phyloP scores from a whole-genome alignment of 2,888 invertebrate genomes.

The Thereva nobilitata region DNA sequence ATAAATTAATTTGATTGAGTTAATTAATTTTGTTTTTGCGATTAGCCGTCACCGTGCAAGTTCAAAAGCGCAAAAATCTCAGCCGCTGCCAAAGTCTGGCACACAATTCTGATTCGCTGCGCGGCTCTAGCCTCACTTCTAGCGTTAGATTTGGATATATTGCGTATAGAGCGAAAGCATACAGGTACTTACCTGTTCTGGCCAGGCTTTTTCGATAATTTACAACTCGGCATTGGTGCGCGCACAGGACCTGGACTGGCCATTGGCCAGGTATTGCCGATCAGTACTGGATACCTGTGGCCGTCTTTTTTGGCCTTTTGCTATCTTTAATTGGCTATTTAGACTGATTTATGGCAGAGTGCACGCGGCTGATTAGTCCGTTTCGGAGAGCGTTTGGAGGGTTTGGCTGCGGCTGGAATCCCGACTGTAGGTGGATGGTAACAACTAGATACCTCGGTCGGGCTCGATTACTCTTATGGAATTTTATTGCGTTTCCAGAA shows the following conservation, averaged over 20 bases:
- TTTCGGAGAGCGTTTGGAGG: conserved; percentile 20
- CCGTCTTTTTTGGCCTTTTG: conserved; percentile 23
- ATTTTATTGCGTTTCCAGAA: too few relatives aligned
- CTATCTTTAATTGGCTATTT: conserved; percentile 33
- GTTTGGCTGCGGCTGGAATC: conserved; percentile 16
- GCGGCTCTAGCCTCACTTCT: too few relatives aligned
- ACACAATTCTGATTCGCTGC: not conserved
- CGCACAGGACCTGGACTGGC: too few relatives aligned
- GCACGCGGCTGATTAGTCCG: conserved; percentile 24
- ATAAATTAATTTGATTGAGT: conserved; percentile 41
- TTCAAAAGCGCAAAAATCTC: too few relatives aligned
- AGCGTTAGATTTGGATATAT: too few relatives aligned
- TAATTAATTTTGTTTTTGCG: conserved; percentile 39
- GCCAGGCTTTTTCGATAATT: too few relatives aligned
- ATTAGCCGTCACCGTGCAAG: conserved; percentile 14
- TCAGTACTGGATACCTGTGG: too few relatives aligned
- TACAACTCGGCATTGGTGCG: too few relatives aligned
- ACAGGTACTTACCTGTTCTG: too few relatives aligned
- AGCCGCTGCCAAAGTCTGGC: not conserved
- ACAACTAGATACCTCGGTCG: not conserved
- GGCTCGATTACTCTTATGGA: too few relatives aligned
- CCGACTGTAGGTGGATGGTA: conserved; percentile 5
- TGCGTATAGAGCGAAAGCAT: too few relatives aligned
- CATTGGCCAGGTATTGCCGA: too few relatives aligned
- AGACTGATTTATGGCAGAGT: conserved; percentile 32